Evolutionary conservation across 2,888 invertebrate genomes (phyloP).

Genomic region (Drosophila conformis): DNA sequence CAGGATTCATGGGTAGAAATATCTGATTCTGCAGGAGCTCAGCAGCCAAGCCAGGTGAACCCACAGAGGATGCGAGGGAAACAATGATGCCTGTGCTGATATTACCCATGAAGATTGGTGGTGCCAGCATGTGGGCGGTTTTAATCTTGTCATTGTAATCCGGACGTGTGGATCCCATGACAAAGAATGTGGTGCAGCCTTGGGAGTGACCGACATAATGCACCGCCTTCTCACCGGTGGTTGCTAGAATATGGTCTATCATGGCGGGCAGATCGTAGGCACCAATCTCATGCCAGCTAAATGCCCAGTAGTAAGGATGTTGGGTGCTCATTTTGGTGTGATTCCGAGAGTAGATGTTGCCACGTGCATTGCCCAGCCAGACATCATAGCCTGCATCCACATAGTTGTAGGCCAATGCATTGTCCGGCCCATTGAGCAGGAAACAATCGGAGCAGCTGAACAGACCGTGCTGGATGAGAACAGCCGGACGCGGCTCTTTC

Average conservation of each 20-base stretch:
- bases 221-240: slow-evolving; percentile 85
- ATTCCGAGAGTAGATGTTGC: slow-evolving; percentile 87
- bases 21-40: slow-evolving; percentile 85
- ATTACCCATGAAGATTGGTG: slow-evolving; percentile 88
- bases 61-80: slow-evolving; percentile 82
- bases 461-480: slow-evolving; percentile 93
- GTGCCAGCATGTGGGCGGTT: slow-evolving; percentile 87
- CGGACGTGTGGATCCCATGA: slow-evolving; percentile 84
- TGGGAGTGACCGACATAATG: slow-evolving; percentile 88
- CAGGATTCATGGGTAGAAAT: slow-evolving; percentile 84
- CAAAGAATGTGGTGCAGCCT: slow-evolving; percentile 86
- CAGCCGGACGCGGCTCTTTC: slow-evolving; percentile 85
- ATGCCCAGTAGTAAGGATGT: slow-evolving; percentile 82
- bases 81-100: slow-evolving; percentile 85
- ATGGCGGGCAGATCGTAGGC: slow-evolving; percentile 87
- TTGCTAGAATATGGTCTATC: slow-evolving; percentile 86
- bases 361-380: slow-evolving; percentile 89
- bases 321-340: slow-evolving; percentile 84
- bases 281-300: slow-evolving; percentile 87
- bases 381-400: slow-evolving; percentile 86
- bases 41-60: slow-evolving; percentile 60
- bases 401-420: slow-evolving; percentile 86
- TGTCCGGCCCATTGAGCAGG: slow-evolving; percentile 89
- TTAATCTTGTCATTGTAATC: slow-evolving; percentile 86
- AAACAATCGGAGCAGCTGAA: slow-evolving; percentile 89